These are phyloP conservation scores for Hippocampus guttulatus DNA, from an alignment of 2,113 vertebrate species.

Conservation along the genomic window DNA sequence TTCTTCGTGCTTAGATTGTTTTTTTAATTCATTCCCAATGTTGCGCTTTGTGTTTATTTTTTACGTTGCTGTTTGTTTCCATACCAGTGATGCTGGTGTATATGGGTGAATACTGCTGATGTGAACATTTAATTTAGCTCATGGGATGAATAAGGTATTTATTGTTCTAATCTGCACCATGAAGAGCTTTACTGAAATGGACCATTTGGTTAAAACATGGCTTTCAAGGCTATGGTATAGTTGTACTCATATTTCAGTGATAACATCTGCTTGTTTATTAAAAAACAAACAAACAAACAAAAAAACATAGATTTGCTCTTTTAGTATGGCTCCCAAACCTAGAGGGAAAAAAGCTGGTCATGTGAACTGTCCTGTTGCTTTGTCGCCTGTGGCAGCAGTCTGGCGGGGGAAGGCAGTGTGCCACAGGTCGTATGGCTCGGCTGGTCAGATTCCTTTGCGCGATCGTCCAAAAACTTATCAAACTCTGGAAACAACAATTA, in stretches of 20 bases:
- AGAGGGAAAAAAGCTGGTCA: constrained; percentile 72
- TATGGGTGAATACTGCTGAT: not conserved
- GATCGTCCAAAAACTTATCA: constrained; percentile 69
- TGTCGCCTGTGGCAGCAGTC: constrained; percentile 31
- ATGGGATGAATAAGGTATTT: not conserved
- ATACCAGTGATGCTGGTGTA: not conserved
- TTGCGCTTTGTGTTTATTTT: not conserved
- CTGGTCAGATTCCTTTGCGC: constrained; percentile 48
- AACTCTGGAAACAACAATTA: constrained; percentile 54
- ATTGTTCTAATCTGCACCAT: not conserved
- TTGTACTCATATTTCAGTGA: constrained; percentile 9
- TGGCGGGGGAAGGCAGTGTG: constrained; percentile 25
- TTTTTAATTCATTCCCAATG: not conserved
- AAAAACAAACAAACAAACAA: not conserved
- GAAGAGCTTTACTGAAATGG: not conserved
- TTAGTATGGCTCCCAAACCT: constrained; percentile 9
- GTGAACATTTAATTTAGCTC: not conserved
- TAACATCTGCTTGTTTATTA: not conserved
- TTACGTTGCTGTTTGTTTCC: not conserved
- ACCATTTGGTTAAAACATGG: not conserved
- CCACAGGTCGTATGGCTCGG: constrained; percentile 10
- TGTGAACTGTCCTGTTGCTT: constrained; percentile 53
- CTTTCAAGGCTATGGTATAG: not conserved
- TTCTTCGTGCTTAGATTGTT: not conserved
- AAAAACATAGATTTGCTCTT: not conserved